A percentile compares a stretch with the other conserved stretches of the same genome.
Conservation (phyloP, 2,113 vertebrate species). For the Jacana jacana region DNA sequence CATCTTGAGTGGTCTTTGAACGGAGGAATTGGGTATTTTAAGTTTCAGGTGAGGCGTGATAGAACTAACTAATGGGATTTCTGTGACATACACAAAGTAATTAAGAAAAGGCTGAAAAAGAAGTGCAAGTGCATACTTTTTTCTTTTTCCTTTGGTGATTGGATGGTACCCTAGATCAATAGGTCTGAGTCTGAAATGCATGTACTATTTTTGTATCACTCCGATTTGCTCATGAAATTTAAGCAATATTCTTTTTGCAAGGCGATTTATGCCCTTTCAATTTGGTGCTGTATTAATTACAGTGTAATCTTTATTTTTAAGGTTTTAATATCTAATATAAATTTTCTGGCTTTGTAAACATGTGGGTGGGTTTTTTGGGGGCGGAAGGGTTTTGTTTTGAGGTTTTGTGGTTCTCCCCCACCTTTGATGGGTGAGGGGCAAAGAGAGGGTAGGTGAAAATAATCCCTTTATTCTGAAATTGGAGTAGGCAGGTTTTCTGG, state of each 20-base stretch:
- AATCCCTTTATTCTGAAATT: not conserved
- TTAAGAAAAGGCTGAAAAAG: not conserved
- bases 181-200: not conserved
- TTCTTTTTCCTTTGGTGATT: not conserved
- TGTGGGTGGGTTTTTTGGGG: not conserved
- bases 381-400: not conserved
- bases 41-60: not conserved
- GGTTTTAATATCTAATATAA: not conserved
- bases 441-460: not conserved
- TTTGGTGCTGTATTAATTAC: not conserved
- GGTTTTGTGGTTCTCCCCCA: not conserved
- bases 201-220: not conserved
- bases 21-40: not conserved
- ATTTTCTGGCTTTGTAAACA: not conserved
- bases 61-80: not conserved
- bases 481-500: not conserved
- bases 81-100: not conserved
- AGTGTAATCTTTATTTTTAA: not conserved
- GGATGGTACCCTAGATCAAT: not conserved
- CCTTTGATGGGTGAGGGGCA: not conserved
- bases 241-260: not conserved
- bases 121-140: not conserved
- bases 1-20: not conserved
- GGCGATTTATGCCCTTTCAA: not conserved
- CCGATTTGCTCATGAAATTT: not conserved